A percentile compares a stretch with the other conserved stretches of the same genome.
phyloP scores from a whole-genome alignment of 1,140 invertebrate genomes.

The Drosophila sp. region DNA sequence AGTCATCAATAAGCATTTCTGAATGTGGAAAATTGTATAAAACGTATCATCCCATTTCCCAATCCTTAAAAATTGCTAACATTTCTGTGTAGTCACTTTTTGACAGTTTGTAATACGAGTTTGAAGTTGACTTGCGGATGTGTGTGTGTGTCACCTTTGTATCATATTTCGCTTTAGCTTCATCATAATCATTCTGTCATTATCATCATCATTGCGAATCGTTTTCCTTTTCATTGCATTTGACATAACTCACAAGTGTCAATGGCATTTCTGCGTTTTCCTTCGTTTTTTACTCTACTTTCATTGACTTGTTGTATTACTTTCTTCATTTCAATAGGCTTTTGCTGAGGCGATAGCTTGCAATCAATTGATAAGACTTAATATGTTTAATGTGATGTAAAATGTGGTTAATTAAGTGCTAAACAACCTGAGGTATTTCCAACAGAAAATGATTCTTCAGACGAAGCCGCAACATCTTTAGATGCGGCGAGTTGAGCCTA shows the following conservation, averaged over 20 bases:
- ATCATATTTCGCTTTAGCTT: slow-evolving; percentile 21
- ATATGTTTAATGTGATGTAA: slow-evolving; percentile 52
- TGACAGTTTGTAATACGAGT: slow-evolving; percentile 49
- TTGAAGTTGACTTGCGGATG: slow-evolving; percentile 14
- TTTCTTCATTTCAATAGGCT: slow-evolving; percentile 29
- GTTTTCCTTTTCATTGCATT: slow-evolving; percentile 49
- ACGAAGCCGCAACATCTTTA: background rate
- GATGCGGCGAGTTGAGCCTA: background rate
- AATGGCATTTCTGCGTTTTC: slow-evolving; percentile 20
- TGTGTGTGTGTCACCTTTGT: slow-evolving; percentile 22
- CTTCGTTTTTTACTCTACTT: slow-evolving; percentile 38
- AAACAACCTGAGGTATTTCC: slow-evolving; percentile 39
- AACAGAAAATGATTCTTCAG: slow-evolving; percentile 11
- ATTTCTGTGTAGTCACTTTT: slow-evolving; percentile 47
- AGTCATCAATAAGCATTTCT: slow-evolving; percentile 40
- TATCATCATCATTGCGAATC: slow-evolving; percentile 28
- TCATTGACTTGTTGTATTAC: slow-evolving; percentile 23
- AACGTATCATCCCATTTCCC: slow-evolving; percentile 19
- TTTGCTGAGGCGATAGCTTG: slow-evolving; percentile 30
- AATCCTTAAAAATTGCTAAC: slow-evolving; percentile 20
- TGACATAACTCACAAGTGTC: slow-evolving; percentile 50
- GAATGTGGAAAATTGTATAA: background rate
- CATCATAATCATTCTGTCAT: slow-evolving; percentile 22
- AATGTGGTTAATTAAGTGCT: slow-evolving; percentile 64
- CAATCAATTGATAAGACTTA: slow-evolving; percentile 58